These are phyloP conservation scores for Blastobasis adustella DNA, from an alignment of 2,888 invertebrate genomes.

Conservation along the genomic window DNA sequence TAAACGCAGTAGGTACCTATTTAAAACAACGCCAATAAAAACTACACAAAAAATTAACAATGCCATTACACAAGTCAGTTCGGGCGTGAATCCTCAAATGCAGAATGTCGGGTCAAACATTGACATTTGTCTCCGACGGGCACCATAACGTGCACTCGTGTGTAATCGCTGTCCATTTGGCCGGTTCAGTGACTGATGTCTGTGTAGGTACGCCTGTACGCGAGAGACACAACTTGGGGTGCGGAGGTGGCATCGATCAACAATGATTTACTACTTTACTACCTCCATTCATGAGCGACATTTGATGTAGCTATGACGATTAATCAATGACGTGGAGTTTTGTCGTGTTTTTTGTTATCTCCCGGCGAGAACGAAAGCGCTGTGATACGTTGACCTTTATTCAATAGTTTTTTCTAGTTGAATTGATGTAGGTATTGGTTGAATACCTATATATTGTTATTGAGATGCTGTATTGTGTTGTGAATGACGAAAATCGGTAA, in stretches of 20 bases:
- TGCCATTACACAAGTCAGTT: no score
- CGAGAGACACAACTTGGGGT: conserved; percentile 11
- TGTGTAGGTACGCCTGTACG: conserved; percentile 9
- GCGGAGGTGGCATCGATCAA: conserved; percentile 19
- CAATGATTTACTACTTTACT: conserved; percentile 41
- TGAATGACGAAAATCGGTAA: no score
- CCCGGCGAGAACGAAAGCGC: no score
- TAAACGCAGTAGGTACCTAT: no score
- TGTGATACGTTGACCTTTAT: no score
- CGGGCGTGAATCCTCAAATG: no score
- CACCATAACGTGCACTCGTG: conserved; percentile 1
- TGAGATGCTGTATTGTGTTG: no score
- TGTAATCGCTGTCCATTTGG: conserved; percentile 13
- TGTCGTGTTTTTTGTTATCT: conserved; percentile 19
- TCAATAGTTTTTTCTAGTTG: no score
- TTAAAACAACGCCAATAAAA: no score
- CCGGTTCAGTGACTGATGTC: conserved; percentile 22
- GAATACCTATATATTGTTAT: no score
- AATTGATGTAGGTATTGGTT: no score
- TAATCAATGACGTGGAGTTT: conserved; percentile 43
- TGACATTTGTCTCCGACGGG: conserved; percentile 1
- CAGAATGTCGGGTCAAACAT: background rate
- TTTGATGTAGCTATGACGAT: conserved; percentile 22
- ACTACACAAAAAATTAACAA: no score
- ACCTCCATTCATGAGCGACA: conserved; percentile 40